phyloP scores from a whole-genome alignment of 2,888 invertebrate genomes.

The Apodemia hepburni region DNA sequence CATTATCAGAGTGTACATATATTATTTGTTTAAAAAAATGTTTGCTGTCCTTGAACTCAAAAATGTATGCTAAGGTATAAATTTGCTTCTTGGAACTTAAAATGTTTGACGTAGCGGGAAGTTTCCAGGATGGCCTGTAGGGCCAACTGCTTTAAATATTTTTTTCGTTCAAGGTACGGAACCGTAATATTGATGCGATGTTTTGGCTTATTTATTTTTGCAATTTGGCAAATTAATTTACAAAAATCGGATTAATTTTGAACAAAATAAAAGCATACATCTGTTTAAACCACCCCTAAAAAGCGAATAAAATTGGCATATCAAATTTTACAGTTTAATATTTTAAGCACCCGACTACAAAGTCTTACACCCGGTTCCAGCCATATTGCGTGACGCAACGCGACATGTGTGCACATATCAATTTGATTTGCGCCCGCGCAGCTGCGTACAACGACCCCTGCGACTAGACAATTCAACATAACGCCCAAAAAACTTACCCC shows the following conservation, averaged over 20 bases:
- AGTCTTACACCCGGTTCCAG: slow-evolving; percentile 25
- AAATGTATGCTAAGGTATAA: no score
- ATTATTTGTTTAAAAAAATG: no score
- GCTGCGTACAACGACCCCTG: slow-evolving; percentile 69
- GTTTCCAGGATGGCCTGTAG: no score
- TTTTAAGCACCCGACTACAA: slow-evolving; percentile 19
- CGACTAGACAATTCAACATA: slow-evolving; percentile 42
- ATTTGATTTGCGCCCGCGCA: slow-evolving; percentile 70
- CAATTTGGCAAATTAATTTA: no score
- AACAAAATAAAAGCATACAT: neutral
- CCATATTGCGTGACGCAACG: slow-evolving; percentile 49
- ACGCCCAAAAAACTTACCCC: slow-evolving; percentile 55
- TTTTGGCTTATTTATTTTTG: no score
- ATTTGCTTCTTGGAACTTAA: no score
- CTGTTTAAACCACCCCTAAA: neutral
- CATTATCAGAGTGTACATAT: no score
- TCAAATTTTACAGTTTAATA: slow-evolving; percentile 13
- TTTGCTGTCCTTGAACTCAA: no score
- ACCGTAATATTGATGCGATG: no score
- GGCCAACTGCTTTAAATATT: no score
- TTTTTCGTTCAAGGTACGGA: no score
- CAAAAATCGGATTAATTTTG: neutral
- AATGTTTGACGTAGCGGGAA: no score
- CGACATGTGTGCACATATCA: slow-evolving; percentile 63
- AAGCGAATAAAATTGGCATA: neutral